Evolutionary conservation across 2,797 vertebrate species (phyloP).

Genomic region (Alauda arvensis): DNA sequence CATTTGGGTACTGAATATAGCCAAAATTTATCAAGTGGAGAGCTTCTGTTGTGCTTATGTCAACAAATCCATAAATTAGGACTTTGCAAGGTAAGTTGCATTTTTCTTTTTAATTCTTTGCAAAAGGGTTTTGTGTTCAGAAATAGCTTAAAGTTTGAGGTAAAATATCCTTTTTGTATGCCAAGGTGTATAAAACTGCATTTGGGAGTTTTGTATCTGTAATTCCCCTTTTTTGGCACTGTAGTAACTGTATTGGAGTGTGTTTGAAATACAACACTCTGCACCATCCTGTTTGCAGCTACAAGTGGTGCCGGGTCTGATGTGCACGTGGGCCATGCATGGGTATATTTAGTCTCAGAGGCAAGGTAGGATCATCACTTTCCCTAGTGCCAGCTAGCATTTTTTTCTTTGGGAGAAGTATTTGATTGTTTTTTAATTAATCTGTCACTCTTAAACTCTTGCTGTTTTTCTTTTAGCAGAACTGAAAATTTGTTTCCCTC

Average conservation of each 20-base stretch:
- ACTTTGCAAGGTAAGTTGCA: slow-evolving; percentile 8
- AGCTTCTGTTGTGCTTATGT: neutral
- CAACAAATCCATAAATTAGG: neutral
- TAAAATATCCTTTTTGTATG: neutral
- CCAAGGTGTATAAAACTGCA: neutral
- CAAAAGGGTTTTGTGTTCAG: neutral
- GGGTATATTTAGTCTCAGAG: neutral
- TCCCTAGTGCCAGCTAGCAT: neutral
- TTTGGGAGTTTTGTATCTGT: neutral
- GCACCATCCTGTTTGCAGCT: neutral
- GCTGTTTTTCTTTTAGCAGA: neutral
- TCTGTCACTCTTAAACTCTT: neutral
- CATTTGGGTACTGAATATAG: neutral
- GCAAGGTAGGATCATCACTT: neutral
- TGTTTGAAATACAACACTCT: neutral
- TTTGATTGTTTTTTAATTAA: neutral
- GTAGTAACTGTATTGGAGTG: neutral
- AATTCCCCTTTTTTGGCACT: neutral
- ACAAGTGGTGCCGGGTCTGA: accelerated
- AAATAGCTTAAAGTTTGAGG: neutral
- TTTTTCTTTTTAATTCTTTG: neutral
- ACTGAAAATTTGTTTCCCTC: neutral
- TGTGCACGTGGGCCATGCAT: accelerated
- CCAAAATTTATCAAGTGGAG: neutral
- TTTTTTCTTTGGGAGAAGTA: neutral